A percentile compares a stretch with the other conserved stretches of the same genome.
Evolutionary conservation across 92 coral and sea anemone genomes (phyloP).

Genomic region (Ricordea florida): DNA sequence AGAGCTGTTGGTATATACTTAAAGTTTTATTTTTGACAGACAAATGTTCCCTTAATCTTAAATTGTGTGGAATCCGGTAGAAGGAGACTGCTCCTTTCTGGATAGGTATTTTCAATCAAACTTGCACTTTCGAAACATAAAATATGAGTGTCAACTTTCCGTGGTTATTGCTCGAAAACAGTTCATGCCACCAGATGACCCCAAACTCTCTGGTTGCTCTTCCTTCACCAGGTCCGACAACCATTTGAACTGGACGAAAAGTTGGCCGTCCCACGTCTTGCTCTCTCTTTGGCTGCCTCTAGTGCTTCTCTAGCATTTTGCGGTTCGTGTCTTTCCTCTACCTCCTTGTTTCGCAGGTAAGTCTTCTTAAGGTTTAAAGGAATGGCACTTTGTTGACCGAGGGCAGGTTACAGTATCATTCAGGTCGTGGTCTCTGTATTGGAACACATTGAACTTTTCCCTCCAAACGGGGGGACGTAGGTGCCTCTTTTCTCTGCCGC

Average conservation of each 20-base stretch:
- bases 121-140: background rate
- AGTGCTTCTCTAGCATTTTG: conserved; percentile 19
- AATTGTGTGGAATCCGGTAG: background rate
- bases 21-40: no score
- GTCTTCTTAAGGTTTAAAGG: background rate
- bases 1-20: background rate
- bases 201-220: conserved; percentile 30
- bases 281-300: conserved; percentile 24
- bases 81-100: no score
- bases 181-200: conserved; percentile 23
- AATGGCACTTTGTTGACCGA: conserved; percentile 8
- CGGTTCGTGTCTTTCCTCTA: background rate
- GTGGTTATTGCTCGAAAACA: background rate
- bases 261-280: background rate
- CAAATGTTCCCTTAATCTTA: background rate
- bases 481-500: conserved; percentile 12
- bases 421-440: conserved; percentile 1
- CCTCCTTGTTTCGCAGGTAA: conserved; percentile 5
- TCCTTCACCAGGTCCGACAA: conserved; percentile 20
- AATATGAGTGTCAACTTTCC: background rate
- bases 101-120: no score
- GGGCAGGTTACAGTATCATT: background rate
- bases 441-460: background rate
- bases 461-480: conserved; percentile 28
- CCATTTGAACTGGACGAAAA: conserved; percentile 9